Base-by-base conservation (phyloP, 2,113 vertebrate species). In the Neolamprologus tretocephalus region DNA sequence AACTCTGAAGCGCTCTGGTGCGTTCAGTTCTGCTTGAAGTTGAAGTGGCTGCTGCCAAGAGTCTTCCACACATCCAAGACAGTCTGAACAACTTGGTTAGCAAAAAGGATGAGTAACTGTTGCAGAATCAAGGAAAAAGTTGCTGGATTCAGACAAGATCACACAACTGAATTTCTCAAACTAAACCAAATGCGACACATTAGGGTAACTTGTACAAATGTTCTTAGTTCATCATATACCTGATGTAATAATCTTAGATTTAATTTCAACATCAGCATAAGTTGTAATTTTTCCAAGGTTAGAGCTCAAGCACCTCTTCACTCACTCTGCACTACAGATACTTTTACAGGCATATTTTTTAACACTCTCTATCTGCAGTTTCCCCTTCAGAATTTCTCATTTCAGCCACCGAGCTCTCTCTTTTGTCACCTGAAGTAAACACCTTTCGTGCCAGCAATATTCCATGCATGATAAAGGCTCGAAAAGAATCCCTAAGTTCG, bases 401-500 rank as follows among this genome's bases (percentile, higher is more conserved):
- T 71, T 93, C 53, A 83, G 55, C 80, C 42, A 49, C 35, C 9
- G 2, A 81, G 40, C 23, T 42, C 26, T 51, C 37, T 89, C 58
- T 73, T 81, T 83, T 86, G 83, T 89, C 54, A 26, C 21, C 63
- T 61, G 40, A 93, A 82, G 82, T 89, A 91, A 93, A 91, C 78
- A 89, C 79, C 61, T 87, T 89, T 90, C 75, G 4, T 91, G 53
- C 80, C 80, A 83, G 82, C 66, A 84, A 66, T 88, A 61, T 83
- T 85, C 85, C 23, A 40, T 63, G 68, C n/a, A n/a, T 82, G 61
- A 23, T 42, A 61, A 68, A 37, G 80, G 63, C 80, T 92, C 53
- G 63, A 58, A 91, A 87, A 91, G 10, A 87, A 81, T 79, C 10
- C 33, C 12, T 66, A 26, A 54, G 68, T 90, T 92, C 82, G 75